Evolutionary conservation across 2,797 vertebrate species (phyloP).

Genomic region (Oryzias dopingdopingensis): DNA sequence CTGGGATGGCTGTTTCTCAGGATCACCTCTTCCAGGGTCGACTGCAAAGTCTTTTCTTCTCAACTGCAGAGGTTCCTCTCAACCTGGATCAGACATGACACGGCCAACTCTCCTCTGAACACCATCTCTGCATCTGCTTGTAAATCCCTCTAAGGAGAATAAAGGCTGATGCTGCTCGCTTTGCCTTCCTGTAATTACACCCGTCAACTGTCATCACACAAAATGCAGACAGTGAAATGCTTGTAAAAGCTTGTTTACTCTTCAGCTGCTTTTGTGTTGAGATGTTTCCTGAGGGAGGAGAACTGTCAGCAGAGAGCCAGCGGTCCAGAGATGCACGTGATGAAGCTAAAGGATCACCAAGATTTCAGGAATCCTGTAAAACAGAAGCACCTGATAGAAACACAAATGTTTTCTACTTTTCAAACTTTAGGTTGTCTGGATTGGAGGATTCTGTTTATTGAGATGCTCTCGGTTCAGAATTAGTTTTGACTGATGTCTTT

Average conservation of each 20-base stretch:
- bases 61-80: not conserved
- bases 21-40: constrained; percentile 29
- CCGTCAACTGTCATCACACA: constrained; percentile 39
- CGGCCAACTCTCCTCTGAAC: not conserved
- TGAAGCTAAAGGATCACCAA: too few species aligned
- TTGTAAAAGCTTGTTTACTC: constrained; percentile 59
- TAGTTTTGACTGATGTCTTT: too few species aligned
- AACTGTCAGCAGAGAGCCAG: constrained; percentile 31
- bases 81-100: not conserved
- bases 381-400: too few species aligned
- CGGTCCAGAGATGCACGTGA: too few species aligned
- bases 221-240: constrained; percentile 29
- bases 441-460: too few species aligned
- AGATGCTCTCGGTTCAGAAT: too few species aligned
- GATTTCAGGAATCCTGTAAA: too few species aligned
- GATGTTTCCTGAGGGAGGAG: constrained; percentile 46
- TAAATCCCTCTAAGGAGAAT: constrained; percentile 24
- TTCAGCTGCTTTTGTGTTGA: constrained; percentile 42
- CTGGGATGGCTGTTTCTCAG: constrained; percentile 55
- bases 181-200: constrained; percentile 48
- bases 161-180: constrained; percentile 17
- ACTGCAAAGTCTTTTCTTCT: not conserved
- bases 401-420: too few species aligned
- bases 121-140: constrained; percentile 11
- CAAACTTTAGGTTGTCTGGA: too few species aligned